Conservation (phyloP, 1,140 invertebrate species). For the Geopemphigus sp. region DNA sequence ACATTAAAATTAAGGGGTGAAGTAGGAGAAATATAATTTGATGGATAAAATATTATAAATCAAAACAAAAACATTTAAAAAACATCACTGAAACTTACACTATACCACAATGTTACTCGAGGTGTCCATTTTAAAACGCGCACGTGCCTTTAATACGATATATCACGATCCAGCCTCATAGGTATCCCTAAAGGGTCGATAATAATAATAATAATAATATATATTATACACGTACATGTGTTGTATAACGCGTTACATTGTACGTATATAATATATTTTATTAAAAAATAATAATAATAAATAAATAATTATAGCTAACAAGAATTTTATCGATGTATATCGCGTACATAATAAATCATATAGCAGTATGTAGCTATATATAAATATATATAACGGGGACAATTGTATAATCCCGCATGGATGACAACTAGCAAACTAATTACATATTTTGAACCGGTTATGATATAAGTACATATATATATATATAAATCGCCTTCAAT, state of each 20-base stretch:
- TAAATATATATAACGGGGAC: neutral
- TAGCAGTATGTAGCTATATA: neutral
- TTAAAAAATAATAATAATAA: too few species aligned
- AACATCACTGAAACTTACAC: too few species aligned
- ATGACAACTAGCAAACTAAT: conserved; percentile 28
- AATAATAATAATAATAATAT: neutral
- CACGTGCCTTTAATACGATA: neutral
- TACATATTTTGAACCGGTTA: conserved; percentile 8
- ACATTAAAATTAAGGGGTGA: too few species aligned
- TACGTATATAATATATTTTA: neutral
- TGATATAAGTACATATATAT: neutral
- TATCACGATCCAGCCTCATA: conserved; percentile 6
- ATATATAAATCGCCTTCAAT: neutral
- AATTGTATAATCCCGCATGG: neutral
- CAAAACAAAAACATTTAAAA: too few species aligned
- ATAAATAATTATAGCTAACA: too few species aligned
- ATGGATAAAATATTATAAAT: too few species aligned
- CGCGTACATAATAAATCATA: too few species aligned
- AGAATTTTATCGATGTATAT: neutral
- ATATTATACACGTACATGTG: neutral
- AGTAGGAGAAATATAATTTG: too few species aligned
- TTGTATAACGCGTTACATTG: neutral
- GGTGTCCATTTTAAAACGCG: conserved; percentile 2
- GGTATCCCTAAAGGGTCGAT: conserved; percentile 9
- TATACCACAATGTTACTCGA: neutral